These are phyloP conservation scores for Cataglyphis hispanica DNA, from an alignment of 1,140 invertebrate genomes.

Conservation along the genomic window DNA sequence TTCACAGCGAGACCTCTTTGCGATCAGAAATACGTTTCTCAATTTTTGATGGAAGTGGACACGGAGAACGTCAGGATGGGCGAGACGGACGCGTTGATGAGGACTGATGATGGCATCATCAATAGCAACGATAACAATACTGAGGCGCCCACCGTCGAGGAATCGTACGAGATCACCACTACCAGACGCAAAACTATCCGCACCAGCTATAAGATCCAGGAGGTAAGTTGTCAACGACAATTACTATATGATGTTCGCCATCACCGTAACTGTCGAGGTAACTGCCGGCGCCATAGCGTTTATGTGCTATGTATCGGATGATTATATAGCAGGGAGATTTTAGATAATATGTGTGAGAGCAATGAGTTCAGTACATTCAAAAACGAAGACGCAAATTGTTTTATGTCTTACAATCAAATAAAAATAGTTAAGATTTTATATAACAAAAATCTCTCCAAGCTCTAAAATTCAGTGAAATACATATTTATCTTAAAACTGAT, in stretches of 20 bases:
- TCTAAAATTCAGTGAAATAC: neutral
- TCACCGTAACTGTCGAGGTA: conserved; percentile 15
- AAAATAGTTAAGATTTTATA: neutral
- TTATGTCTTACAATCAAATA: neutral
- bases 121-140: conserved; percentile 70
- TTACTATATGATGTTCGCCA: conserved; percentile 42
- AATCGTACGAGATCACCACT: conserved; percentile 87
- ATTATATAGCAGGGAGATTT: conserved; percentile 5
- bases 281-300: conserved; percentile 42
- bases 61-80: conserved; percentile 77
- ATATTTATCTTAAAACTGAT: conserved; percentile 9
- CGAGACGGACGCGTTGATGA: conserved; percentile 77
- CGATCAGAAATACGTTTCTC: neutral
- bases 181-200: conserved; percentile 88
- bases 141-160: conserved; percentile 80
- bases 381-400: neutral
- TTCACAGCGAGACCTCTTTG: conserved; percentile 3
- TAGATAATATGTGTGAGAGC: neutral
- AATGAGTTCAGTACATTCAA: neutral
- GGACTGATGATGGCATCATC: conserved; percentile 32
- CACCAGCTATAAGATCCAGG: conserved; percentile 89
- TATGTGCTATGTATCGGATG: neutral
- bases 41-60: conserved; percentile 62
- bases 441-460: neutral
- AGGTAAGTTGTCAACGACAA: conserved; percentile 85